Evolutionary conservation across 2,888 invertebrate species (phyloP), one percentile per base, ranked within the genome.

Genomic region (Periphyllus acericola): DNA sequence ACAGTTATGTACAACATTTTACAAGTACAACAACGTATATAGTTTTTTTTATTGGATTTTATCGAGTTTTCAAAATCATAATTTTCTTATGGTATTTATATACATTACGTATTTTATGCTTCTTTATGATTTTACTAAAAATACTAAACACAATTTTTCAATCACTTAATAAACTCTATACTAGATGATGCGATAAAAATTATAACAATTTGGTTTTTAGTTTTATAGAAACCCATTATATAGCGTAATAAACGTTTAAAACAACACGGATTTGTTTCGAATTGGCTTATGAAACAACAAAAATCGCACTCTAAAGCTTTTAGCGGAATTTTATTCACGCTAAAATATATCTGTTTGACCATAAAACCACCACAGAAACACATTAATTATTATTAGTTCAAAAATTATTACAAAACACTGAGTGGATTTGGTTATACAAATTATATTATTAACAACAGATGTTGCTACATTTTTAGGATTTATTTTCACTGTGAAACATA

Each of bases 281-380:
- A 86, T 72, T 72, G 72, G 79, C 55, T 78, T 80, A 80, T 79
- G 80, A 79, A 80, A 86, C 34, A 86, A 36, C n/a, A 86, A 79
- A 86, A 86, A 86, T 86, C 36, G 71, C 32, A 36, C 68, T 80
- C 55, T 71, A 55, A 80, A 80, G 86, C 79, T 80, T 86, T 86
- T 72, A 86, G 79, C 34, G 55, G 46, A 60, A 66, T 75, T 75
- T 83, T 83, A 75, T 75, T 25, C 40, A 55, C 60, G 86, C 52
- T 52, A 55, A 29, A 72, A 86, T 55, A 72, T 71, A 55, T 79
- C 68, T 40, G 71, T 71, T 86, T 72, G 55, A 86, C 79, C 36
- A 72, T 86, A 80, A 86, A 86, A 80, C 72, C 52, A 52, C 68
- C 52, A 71, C 80, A 36, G 52, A 80, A 78, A 55, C 60, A 40